Evolutionary conservation across 1,140 invertebrate genomes (phyloP).

Genomic region (Caerostris extrusa): DNA sequence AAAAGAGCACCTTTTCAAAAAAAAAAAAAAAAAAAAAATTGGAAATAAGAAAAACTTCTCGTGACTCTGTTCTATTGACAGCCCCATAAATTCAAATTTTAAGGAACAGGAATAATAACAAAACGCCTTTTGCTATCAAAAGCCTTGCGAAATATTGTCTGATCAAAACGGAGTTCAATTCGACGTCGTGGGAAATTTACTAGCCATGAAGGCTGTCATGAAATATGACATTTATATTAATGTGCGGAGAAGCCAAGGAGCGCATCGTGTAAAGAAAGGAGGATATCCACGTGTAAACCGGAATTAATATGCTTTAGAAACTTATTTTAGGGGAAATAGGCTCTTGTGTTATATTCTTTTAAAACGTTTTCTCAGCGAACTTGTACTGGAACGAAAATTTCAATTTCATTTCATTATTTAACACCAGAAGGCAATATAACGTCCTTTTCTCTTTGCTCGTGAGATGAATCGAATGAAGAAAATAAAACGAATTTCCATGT

Average conservation of each 20-base stretch:
- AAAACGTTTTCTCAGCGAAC: no score
- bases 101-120: not conserved
- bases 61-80: not conserved
- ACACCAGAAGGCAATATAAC: no score
- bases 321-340: not conserved
- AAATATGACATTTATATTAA: slow-evolving; percentile 37
- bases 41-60: not conserved
- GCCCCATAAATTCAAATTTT: not conserved
- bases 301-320: slow-evolving; percentile 9
- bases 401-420: no score
- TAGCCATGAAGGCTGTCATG: not conserved
- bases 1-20: not conserved
- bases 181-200: not conserved
- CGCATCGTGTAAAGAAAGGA: not conserved
- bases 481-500: no score
- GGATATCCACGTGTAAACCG: not conserved
- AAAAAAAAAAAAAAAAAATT: not conserved
- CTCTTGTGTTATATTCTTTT: no score
- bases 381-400: no score
- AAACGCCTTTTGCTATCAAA: not conserved
- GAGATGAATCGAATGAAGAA: no score
- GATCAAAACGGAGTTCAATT: not conserved
- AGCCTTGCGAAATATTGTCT: not conserved
- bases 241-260: not conserved
- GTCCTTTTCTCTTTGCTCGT: no score